Evolutionary conservation across 2,888 invertebrate species (phyloP), one percentile per base, ranked within the genome.

Genomic region (Micoletzkya japonica): DNA sequence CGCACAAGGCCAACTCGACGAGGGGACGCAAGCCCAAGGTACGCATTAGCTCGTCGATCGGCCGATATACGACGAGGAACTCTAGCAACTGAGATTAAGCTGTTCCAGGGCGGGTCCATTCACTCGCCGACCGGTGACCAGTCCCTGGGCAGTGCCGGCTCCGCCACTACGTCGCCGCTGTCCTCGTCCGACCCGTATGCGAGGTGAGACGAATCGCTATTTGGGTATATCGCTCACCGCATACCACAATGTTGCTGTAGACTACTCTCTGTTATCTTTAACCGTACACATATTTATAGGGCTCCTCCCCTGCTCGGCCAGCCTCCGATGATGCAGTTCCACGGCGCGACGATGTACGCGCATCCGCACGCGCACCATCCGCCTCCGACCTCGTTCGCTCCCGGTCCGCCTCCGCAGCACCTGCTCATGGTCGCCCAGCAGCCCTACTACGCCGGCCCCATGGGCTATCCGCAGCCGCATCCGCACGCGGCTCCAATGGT

Each of bases 1-100:
- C 75, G 10, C 79, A 79, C 58, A 76, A 77, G 58, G 71, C 72
- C 59, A 79, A 79, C 52, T 79, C 79, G 28, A 77, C 79, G n/a
- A 44, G 79, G 52, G 79, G 79, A 58, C 63, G 79, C 20, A 77
- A 77, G 64, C 77, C 77, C 17, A 56, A 77, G 37, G 67, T 56
- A 32, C 30, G 39, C 20, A 10, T 37, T 59, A 7, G 4, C 32
- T 57, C 4, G 28, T 30, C 7, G 10, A 26, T 57, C 32, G 30
- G 7, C n/a, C 7, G 3, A 28, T 30, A 30, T 14, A 4, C 24
- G 7, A 57, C 7, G 30, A 32, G 24, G n/a, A 39, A 39, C 17
- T 39, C 17, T 39, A 58, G 32, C 17, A 6, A 26, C 26, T 39
- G 26, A 64, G 50, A 14, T 30, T 59, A 32, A 26, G 7, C 34